Conservation (phyloP, 2,888 invertebrate genomes). For the Ryuthela nishihirai region DNA sequence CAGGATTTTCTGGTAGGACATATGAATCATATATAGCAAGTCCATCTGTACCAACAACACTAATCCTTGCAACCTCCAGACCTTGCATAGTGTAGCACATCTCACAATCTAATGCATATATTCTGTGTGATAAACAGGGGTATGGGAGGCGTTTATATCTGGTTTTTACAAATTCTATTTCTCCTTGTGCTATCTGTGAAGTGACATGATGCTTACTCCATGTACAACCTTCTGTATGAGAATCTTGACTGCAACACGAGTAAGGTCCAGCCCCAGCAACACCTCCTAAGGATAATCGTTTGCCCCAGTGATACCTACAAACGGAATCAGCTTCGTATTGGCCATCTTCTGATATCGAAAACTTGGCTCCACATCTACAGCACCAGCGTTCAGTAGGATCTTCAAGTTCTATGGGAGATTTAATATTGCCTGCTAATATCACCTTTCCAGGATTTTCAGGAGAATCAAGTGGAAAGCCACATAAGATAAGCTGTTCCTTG, state of each 20-base stretch:
- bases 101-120: conserved; percentile 94
- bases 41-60: conserved; percentile 75
- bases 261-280: conserved; percentile 49
- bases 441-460: conserved; percentile 56
- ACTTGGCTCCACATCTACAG: conserved; percentile 31
- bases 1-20: conserved; percentile 80
- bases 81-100: conserved; percentile 95
- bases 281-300: conserved; percentile 14
- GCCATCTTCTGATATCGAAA: conserved; percentile 27
- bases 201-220: conserved; percentile 68
- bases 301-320: conserved; percentile 42
- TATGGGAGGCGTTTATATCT: conserved; percentile 2
- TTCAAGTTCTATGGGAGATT: neutral
- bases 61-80: conserved; percentile 83
- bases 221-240: conserved; percentile 63
- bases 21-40: conserved; percentile 82
- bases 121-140: conserved; percentile 43
- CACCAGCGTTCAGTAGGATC: conserved; percentile 42
- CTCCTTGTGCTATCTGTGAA: conserved; percentile 65
- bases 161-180: conserved; percentile 65
- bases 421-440: neutral
- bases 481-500: conserved; percentile 70
- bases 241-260: conserved; percentile 62
- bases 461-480: conserved; percentile 72
- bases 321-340: conserved; percentile 17